Percentiles rank a stretch among this genome's conserved stretches.
Evolutionary conservation across 1,140 invertebrate species (phyloP).

Genomic region (Amphibalanus amphitrite): DNA sequence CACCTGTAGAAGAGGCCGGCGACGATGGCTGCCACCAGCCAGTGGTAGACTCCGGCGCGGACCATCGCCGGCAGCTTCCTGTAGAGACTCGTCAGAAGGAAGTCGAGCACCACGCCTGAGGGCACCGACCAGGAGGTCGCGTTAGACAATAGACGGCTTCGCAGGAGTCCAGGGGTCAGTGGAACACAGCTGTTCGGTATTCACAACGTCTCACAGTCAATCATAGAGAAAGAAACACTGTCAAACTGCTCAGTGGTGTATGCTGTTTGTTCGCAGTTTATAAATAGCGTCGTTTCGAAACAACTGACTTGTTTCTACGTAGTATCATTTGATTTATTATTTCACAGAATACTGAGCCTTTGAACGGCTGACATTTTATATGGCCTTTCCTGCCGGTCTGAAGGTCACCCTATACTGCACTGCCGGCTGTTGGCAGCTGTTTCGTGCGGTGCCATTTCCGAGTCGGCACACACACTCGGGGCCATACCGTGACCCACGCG

Average conservation of each 20-base stretch:
- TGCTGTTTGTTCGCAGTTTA: not conserved
- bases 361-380: too few species aligned
- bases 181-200: not conserved
- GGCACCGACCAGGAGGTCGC: too few species aligned
- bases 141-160: not conserved
- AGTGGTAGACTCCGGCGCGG: constrained; percentile 8
- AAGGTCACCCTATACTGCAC: too few species aligned
- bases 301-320: not conserved
- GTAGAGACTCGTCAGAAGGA: constrained; percentile 15
- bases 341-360: too few species aligned
- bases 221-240: too few species aligned
- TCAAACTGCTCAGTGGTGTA: too few species aligned
- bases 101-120: constrained; percentile 12
- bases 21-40: constrained; percentile 9
- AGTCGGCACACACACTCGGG: too few species aligned
- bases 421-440: too few species aligned
- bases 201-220: not conserved
- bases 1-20: constrained; percentile 13
- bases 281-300: not conserved
- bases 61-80: not conserved
- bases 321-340: too few species aligned
- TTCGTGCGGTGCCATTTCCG: too few species aligned
- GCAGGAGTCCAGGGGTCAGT: not conserved
- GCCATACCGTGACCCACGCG: too few species aligned
- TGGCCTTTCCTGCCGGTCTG: too few species aligned